Conservation (phyloP, 2,797 vertebrate species). For the Tiaroga cobitis region DNA sequence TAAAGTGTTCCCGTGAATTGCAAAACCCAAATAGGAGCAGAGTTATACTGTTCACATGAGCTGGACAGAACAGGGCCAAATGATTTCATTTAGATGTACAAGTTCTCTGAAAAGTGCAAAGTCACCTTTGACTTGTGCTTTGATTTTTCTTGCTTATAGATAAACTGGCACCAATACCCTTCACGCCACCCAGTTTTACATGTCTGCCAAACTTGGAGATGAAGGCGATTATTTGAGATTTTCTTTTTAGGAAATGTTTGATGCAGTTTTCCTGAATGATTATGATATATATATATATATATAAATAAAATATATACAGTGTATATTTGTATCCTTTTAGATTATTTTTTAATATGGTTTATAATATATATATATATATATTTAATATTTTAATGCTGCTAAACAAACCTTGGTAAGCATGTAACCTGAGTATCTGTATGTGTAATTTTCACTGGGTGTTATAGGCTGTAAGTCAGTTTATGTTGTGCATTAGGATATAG, state of each 20-base stretch:
- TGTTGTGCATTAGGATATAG: constrained; percentile 30
- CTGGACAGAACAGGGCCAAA: neutral
- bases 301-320: no score
- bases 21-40: neutral
- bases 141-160: neutral
- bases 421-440: neutral
- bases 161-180: neutral
- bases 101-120: neutral
- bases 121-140: neutral
- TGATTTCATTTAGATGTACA: neutral
- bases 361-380: no score
- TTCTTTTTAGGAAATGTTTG: neutral
- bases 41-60: neutral
- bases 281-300: neutral
- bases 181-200: neutral
- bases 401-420: neutral
- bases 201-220: neutral
- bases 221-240: neutral
- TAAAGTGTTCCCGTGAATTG: neutral
- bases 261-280: no score
- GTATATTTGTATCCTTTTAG: neutral
- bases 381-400: no score
- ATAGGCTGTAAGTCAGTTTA: constrained; percentile 4
- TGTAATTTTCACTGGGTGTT: neutral
- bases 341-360: neutral